phyloP scores from a whole-genome alignment of 2,888 invertebrate species.

The Dione vanillae region DNA sequence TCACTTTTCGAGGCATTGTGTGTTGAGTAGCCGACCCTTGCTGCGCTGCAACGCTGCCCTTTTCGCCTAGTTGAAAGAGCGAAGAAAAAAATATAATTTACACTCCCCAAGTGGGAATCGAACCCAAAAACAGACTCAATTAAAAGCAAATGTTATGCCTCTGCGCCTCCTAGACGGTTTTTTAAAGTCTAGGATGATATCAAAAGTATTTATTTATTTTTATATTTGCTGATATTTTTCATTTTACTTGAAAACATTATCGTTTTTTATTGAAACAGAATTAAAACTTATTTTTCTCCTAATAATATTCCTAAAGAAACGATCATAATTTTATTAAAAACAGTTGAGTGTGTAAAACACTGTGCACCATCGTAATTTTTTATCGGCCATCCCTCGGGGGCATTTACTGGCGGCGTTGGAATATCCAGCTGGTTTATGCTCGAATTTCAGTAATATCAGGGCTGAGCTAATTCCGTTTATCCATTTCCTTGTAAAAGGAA shows the following conservation, averaged over 20 bases:
- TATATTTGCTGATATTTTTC: too few relatives aligned
- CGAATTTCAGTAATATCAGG: constrained; percentile 40
- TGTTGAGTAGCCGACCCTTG: not conserved
- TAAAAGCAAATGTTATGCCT: too few relatives aligned
- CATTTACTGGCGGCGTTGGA: constrained; percentile 52
- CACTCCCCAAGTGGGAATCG: not conserved
- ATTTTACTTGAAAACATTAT: too few relatives aligned
- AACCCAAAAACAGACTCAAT: not conserved
- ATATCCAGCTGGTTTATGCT: constrained; percentile 41
- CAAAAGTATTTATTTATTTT: too few relatives aligned
- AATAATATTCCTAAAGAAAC: too few relatives aligned
- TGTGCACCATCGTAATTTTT: constrained; percentile 57
- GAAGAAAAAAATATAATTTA: not conserved
- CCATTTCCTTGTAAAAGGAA: constrained; percentile 32
- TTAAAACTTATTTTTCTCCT: too few relatives aligned
- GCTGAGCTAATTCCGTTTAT: constrained; percentile 41
- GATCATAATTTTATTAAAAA: not conserved
- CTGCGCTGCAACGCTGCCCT: too few relatives aligned
- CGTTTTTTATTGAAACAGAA: too few relatives aligned
- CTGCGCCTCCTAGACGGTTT: too few relatives aligned
- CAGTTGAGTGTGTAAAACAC: constrained; percentile 46
- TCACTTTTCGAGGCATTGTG: not conserved
- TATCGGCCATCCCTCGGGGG: constrained; percentile 62
- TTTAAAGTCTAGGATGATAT: too few relatives aligned
- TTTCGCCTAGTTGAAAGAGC: not conserved